These are phyloP conservation scores for Hydrotaea diabolus DNA, from an alignment of 2,888 invertebrate genomes.

Conservation along the genomic window DNA sequence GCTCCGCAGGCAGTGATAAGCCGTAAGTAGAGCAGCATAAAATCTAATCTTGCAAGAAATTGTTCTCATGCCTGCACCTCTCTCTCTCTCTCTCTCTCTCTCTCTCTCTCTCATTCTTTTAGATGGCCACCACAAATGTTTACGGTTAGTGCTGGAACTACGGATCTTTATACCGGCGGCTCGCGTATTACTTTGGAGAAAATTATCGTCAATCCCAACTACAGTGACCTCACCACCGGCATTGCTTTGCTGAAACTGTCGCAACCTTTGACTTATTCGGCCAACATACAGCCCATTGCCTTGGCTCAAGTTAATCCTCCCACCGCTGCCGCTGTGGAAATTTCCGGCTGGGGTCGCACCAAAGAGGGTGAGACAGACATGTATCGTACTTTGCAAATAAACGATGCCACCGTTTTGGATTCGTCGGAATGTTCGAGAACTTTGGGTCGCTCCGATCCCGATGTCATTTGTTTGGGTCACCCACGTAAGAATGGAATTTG, in stretches of 20 bases:
- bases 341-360: slow-evolving; percentile 77
- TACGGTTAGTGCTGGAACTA: slow-evolving; percentile 75
- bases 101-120: background rate
- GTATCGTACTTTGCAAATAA: slow-evolving; percentile 67
- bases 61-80: no score
- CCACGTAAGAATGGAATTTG: slow-evolving; percentile 75
- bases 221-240: slow-evolving; percentile 71
- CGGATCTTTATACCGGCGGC: slow-evolving; percentile 75
- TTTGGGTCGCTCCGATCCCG: slow-evolving; percentile 62
- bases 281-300: slow-evolving; percentile 69
- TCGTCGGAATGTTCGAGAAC: slow-evolving; percentile 60
- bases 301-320: slow-evolving; percentile 69
- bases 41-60: background rate
- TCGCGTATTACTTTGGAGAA: slow-evolving; percentile 68
- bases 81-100: no score
- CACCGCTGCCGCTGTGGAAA: slow-evolving; percentile 68
- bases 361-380: slow-evolving; percentile 60
- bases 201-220: slow-evolving; percentile 70
- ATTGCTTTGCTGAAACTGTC: slow-evolving; percentile 74
- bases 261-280: slow-evolving; percentile 67
- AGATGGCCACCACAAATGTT: slow-evolving; percentile 75
- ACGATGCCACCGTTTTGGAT: slow-evolving; percentile 67
- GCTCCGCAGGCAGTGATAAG: slow-evolving; percentile 71
- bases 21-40: slow-evolving; percentile 72
- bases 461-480: slow-evolving; percentile 75